Conservation (phyloP, 2,888 invertebrate genomes). For the Melieria picta region DNA sequence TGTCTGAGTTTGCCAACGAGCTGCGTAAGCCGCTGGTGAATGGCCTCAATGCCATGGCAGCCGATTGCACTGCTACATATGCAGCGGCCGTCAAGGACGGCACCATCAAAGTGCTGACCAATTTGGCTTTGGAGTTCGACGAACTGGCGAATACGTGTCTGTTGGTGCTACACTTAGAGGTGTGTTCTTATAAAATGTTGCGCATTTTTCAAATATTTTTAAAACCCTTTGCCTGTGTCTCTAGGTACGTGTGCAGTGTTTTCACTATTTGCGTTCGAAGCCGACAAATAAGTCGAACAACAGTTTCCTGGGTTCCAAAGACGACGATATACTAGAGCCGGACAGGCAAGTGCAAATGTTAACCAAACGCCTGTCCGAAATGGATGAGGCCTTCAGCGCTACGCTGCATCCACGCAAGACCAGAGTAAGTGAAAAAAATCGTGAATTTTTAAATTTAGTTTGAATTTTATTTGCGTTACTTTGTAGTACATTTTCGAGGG, state of each 20-base stretch:
- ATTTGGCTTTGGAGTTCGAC: slow-evolving; percentile 83
- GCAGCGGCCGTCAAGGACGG: slow-evolving; percentile 68
- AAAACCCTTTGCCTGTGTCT: slow-evolving; percentile 46
- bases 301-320: slow-evolving; percentile 67
- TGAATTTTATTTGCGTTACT: background rate
- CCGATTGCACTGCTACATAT: slow-evolving; percentile 58
- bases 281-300: slow-evolving; percentile 58
- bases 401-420: slow-evolving; percentile 81
- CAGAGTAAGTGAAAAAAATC: slow-evolving; percentile 68
- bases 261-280: slow-evolving; percentile 83
- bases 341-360: slow-evolving; percentile 81
- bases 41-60: slow-evolving; percentile 53
- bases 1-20: slow-evolving; percentile 71
- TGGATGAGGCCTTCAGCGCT: slow-evolving; percentile 80
- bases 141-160: slow-evolving; percentile 91
- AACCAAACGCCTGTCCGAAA: slow-evolving; percentile 79
- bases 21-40: slow-evolving; percentile 68
- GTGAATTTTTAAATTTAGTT: slow-evolving; percentile 9
- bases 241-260: slow-evolving; percentile 91
- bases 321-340: slow-evolving; percentile 80
- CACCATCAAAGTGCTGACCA: slow-evolving; percentile 73
- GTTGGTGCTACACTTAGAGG: slow-evolving; percentile 91
- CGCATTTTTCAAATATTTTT: background rate
- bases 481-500: slow-evolving; percentile 90
- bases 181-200: slow-evolving; percentile 55